Percentiles rank a stretch among this genome's conserved stretches.
Conservation (phyloP, 2,113 vertebrate species). For the Atractosteus spatula region DNA sequence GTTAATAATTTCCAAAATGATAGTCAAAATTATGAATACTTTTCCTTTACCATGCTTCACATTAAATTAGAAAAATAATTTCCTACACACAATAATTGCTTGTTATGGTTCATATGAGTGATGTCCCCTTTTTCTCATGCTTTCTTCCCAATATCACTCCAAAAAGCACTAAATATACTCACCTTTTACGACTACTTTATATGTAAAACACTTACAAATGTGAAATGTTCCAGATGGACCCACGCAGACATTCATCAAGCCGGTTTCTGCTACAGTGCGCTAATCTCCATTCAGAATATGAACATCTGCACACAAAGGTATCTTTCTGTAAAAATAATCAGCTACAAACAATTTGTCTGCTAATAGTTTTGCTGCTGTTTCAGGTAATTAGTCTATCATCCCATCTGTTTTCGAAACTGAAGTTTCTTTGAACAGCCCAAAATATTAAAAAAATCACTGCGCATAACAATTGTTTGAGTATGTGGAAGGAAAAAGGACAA, state of each 20-base stretch:
- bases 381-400: constrained; percentile 7
- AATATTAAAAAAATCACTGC: not conserved
- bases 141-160: constrained; percentile 20
- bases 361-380: not conserved
- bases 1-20: too few relatives aligned
- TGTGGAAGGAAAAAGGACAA: not conserved
- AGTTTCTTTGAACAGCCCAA: not conserved
- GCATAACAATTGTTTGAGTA: not conserved
- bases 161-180: not conserved
- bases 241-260: not conserved
- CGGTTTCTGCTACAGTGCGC: not conserved
- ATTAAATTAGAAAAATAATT: too few relatives aligned
- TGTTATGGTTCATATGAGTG: not conserved
- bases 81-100: too few relatives aligned
- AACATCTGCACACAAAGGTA: constrained; percentile 3
- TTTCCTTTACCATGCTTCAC: too few relatives aligned
- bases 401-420: not conserved
- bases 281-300: not conserved
- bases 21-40: too few relatives aligned
- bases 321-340: not conserved
- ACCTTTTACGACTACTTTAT: constrained; percentile 14
- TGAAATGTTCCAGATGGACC: not conserved
- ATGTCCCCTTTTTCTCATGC: constrained; percentile 18
- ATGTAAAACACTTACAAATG: not conserved
- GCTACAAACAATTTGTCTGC: not conserved